These are phyloP conservation scores for Nothura maculosa DNA, from an alignment of 2,797 vertebrate species.

Conservation along the genomic window DNA sequence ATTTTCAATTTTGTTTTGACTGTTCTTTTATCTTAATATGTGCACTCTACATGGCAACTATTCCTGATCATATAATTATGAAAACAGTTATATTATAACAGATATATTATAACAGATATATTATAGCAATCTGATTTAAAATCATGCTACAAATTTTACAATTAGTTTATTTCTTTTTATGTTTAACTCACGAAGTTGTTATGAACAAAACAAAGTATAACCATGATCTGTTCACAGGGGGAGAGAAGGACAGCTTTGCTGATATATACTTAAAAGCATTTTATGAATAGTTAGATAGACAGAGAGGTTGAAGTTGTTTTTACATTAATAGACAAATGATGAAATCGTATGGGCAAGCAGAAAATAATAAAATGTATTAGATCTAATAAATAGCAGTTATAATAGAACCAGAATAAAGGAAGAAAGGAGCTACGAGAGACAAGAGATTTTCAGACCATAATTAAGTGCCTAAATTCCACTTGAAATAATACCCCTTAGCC, in stretches of 20 bases:
- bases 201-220: background rate
- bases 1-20: too few relatives aligned
- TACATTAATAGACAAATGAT: background rate
- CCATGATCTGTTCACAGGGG: background rate
- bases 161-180: background rate
- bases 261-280: background rate
- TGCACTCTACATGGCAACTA: too few relatives aligned
- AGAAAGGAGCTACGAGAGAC: background rate
- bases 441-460: background rate
- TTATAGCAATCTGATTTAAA: too few relatives aligned
- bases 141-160: background rate
- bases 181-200: background rate
- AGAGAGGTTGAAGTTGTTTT: background rate
- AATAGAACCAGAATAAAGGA: background rate
- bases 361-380: background rate
- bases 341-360: background rate
- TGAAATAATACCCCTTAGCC: background rate
- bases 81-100: too few relatives aligned
- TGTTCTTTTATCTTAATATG: too few relatives aligned
- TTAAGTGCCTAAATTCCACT: background rate
- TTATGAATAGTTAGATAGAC: background rate
- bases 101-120: too few relatives aligned
- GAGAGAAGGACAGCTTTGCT: background rate
- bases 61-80: too few relatives aligned
- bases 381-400: background rate